Conservation (phyloP, 2,113 vertebrate genomes). For the Hemiscyllium ocellatum region DNA sequence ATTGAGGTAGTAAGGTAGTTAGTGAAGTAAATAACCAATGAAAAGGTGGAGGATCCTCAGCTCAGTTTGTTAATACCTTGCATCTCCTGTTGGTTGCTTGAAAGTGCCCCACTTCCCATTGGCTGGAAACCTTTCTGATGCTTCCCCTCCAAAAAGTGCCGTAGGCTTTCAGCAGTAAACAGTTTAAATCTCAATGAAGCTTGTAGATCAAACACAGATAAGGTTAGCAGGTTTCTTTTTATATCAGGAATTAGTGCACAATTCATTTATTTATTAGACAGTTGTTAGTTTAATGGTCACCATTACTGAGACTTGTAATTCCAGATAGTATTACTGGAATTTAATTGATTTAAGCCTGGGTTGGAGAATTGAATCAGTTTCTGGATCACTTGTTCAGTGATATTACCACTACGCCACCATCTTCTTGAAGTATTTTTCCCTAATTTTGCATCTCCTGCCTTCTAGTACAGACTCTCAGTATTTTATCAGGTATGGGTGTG, state of each 20-base stretch:
- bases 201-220: not conserved
- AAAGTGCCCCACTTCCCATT: not conserved
- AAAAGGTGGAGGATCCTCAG: not conserved
- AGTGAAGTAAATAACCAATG: not conserved
- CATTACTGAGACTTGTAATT: not conserved
- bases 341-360: not conserved
- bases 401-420: not conserved
- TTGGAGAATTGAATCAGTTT: not conserved
- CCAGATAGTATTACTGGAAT: not conserved
- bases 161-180: no score
- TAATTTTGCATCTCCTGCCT: not conserved
- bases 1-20: not conserved
- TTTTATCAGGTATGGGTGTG: not conserved
- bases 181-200: no score
- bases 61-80: not conserved
- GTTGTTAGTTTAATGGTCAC: not conserved
- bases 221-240: not conserved
- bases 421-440: not conserved
- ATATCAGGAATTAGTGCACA: not conserved
- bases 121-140: no score
- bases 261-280: not conserved
- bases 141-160: no score
- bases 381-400: not conserved
- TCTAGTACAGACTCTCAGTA: not conserved
- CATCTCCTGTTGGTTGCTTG: not conserved